phyloP scores from a whole-genome alignment of 2,797 vertebrate species.

The Hydrophis major region DNA sequence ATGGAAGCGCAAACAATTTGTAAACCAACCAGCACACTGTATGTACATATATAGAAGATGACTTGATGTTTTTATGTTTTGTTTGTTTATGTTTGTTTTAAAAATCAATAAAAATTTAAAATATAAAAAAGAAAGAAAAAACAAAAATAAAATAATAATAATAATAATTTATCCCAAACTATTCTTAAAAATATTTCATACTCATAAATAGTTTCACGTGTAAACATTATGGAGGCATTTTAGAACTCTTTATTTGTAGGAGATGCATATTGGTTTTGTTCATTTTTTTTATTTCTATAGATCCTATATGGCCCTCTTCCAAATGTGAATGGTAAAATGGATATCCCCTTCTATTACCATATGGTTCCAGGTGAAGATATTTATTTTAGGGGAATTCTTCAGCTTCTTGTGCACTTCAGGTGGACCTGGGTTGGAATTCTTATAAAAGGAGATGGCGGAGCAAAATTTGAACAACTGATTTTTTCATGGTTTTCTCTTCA shows the following conservation, averaged over 20 bases:
- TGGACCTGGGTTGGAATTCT: not conserved
- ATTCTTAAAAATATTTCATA: not conserved
- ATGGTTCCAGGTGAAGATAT: not conserved
- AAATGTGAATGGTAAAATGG: not conserved
- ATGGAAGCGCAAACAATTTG: no score
- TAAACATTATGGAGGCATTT: not conserved
- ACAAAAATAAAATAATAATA: no score
- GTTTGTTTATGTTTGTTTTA: no score
- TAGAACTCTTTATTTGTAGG: not conserved
- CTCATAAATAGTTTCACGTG: not conserved
- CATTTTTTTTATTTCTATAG: no score
- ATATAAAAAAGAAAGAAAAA: no score
- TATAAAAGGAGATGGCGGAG: not conserved
- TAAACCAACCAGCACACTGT: no score
- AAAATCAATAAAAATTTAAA: no score
- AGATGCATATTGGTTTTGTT: not conserved
- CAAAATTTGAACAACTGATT: not conserved
- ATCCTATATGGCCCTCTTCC: not conserved
- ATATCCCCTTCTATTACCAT: not conserved
- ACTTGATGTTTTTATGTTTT: no score
- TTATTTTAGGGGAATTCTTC: not conserved
- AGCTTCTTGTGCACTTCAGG: not conserved
- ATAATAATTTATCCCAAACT: not conserved
- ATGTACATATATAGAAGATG: no score
- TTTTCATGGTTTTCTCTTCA: not conserved